These are phyloP conservation scores for Macrobrachium nipponense DNA, from an alignment of 1,140 invertebrate genomes.

Conservation along the genomic window DNA sequence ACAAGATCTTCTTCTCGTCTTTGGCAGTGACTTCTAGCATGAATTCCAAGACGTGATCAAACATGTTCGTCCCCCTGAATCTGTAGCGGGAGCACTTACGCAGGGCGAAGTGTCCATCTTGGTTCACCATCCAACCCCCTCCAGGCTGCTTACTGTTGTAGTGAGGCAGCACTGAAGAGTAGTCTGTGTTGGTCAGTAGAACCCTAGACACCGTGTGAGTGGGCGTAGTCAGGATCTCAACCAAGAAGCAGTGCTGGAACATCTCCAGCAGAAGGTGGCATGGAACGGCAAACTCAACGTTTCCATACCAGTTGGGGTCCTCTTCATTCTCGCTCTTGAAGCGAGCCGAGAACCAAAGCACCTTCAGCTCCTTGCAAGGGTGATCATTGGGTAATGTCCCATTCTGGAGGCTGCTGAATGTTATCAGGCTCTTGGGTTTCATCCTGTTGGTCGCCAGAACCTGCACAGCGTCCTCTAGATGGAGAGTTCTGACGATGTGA, in stretches of 20 bases:
- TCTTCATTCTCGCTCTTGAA: neutral
- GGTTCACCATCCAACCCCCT: constrained; percentile 22
- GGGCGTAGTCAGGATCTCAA: constrained; percentile 49
- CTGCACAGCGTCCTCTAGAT: constrained; percentile 17
- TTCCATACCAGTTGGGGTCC: constrained; percentile 41
- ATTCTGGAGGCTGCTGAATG: constrained; percentile 40
- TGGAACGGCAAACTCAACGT: constrained; percentile 39
- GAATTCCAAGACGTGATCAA: constrained; percentile 30
- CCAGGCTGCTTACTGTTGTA: constrained; percentile 13
- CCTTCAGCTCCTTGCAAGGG: constrained; percentile 26
- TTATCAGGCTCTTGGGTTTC: constrained; percentile 16
- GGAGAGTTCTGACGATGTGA: constrained; percentile 27
- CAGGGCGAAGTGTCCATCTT: constrained; percentile 25
- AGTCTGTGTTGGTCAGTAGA: constrained; percentile 33
- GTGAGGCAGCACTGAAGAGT: constrained; percentile 15
- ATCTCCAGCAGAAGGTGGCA: constrained; percentile 13
- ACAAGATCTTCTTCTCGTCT: constrained; percentile 38
- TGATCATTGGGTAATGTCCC: neutral
- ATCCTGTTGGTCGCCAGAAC: constrained; percentile 8
- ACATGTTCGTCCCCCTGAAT: constrained; percentile 17
- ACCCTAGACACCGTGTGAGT: constrained; percentile 42
- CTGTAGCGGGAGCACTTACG: constrained; percentile 24
- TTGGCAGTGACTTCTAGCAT: constrained; percentile 16
- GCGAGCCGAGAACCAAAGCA: constrained; percentile 39
- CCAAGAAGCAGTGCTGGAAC: constrained; percentile 29